phyloP scores from a whole-genome alignment of 2,888 invertebrate species.

The Latrodectus hesperus region DNA sequence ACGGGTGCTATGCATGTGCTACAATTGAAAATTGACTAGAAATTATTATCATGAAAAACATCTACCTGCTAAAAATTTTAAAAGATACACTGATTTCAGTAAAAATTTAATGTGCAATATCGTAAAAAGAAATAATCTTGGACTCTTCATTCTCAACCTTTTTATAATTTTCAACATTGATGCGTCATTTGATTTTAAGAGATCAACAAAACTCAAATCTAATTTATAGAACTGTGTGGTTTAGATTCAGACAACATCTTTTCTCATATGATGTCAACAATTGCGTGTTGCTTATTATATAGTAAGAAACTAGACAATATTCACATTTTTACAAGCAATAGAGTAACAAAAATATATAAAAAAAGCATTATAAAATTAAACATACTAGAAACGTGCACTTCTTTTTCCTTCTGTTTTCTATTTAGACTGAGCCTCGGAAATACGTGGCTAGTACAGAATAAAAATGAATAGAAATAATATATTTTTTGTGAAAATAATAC shows the following conservation, averaged over 20 bases:
- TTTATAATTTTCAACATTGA: no score
- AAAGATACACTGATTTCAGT: constrained; percentile 71
- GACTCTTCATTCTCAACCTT: constrained; percentile 69
- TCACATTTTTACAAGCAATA: no score
- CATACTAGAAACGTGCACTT: constrained; percentile 3
- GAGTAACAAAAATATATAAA: background rate
- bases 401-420: background rate
- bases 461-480: no score
- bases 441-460: background rate
- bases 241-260: constrained; percentile 52
- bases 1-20: constrained; percentile 71
- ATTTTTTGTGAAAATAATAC: no score
- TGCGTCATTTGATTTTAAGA: constrained; percentile 65
- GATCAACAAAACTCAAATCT: constrained; percentile 70
- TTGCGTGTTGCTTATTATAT: background rate
- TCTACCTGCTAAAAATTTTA: constrained; percentile 72
- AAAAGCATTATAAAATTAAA: constrained; percentile 6
- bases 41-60: constrained; percentile 69
- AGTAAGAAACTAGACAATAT: constrained; percentile 9
- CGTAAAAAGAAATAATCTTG: constrained; percentile 68
- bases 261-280: constrained; percentile 70
- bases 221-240: constrained; percentile 61
- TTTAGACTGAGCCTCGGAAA: background rate
- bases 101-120: constrained; percentile 68
- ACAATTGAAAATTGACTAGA: constrained; percentile 39